These are phyloP conservation scores for Conus betulinus DNA, from an alignment of 1,140 invertebrate species.

Conservation along the genomic window DNA sequence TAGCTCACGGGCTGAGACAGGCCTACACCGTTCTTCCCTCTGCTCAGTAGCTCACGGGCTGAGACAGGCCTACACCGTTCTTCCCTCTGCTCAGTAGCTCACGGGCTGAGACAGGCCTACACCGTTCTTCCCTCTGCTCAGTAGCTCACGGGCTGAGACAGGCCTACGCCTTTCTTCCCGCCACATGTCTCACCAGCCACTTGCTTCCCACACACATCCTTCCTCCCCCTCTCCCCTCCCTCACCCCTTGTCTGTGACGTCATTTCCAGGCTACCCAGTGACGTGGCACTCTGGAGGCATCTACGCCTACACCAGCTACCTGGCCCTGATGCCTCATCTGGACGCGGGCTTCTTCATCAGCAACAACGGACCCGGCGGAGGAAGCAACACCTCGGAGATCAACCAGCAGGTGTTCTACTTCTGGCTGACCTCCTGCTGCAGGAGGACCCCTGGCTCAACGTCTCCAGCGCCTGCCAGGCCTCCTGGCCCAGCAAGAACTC, in stretches of 20 bases:
- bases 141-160: too few species aligned
- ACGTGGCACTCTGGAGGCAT: conserved; percentile 24
- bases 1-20: too few species aligned
- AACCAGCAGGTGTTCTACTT: conserved; percentile 19
- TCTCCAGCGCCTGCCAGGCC: conserved; percentile 40
- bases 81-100: too few species aligned
- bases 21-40: too few species aligned
- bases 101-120: too few species aligned
- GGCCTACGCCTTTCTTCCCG: too few species aligned
- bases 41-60: too few species aligned
- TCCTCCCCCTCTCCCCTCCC: too few species aligned
- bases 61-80: too few species aligned
- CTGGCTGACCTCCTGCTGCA: conserved; percentile 44
- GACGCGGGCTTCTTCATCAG: neutral
- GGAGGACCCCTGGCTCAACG: conserved; percentile 50
- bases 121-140: too few species aligned
- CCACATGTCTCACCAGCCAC: too few species aligned
- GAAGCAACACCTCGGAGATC: neutral
- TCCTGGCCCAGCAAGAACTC: conserved; percentile 34
- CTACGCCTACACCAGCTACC: conserved; percentile 9
- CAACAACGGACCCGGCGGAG: conserved; percentile 3
- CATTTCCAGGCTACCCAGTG: neutral
- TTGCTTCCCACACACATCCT: too few species aligned
- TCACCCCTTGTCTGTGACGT: neutral
- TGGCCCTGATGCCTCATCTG: neutral